Percentiles rank a stretch among this genome's conserved stretches.
Conservation (phyloP, 53 echinoderm and acorn worm species). For the Glandiceps talaboti region DNA sequence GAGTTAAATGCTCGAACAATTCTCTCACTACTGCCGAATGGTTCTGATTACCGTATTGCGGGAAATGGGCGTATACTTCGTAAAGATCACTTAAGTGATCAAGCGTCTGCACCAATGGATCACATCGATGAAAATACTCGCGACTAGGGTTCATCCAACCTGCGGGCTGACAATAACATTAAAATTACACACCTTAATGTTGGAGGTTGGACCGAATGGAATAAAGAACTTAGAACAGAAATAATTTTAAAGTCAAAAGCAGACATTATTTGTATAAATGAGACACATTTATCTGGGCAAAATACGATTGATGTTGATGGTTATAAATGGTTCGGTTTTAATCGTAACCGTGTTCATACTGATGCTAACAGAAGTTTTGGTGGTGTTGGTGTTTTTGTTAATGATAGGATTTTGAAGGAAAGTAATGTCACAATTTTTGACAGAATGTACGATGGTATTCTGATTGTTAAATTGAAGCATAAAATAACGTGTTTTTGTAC, state of each 20-base stretch:
- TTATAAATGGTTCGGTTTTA: not conserved
- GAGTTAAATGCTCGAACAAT: not conserved
- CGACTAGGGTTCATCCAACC: not conserved
- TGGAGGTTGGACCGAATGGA: not conserved
- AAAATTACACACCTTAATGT: not conserved
- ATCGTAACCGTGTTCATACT: not conserved
- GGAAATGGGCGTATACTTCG: not conserved
- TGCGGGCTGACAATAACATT: not conserved
- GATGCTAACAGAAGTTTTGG: not conserved
- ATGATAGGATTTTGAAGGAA: not conserved
- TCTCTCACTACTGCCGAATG: not conserved
- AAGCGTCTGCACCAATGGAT: not conserved
- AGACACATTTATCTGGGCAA: not conserved
- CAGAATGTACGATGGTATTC: not conserved
- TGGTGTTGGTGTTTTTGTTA: not conserved
- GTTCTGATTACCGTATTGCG: not conserved
- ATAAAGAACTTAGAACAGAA: not conserved
- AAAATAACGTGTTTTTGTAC: not conserved
- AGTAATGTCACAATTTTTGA: not conserved
- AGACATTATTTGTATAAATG: not conserved
- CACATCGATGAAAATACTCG: not conserved
- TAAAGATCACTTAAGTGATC: not conserved
- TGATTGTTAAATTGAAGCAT: not conserved
- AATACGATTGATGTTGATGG: not conserved
- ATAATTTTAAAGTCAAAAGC: not conserved